These are phyloP conservation scores for Hippasteria phrygiana DNA, from an alignment of 53 echinoderm and acorn worm species.

Conservation along the genomic window DNA sequence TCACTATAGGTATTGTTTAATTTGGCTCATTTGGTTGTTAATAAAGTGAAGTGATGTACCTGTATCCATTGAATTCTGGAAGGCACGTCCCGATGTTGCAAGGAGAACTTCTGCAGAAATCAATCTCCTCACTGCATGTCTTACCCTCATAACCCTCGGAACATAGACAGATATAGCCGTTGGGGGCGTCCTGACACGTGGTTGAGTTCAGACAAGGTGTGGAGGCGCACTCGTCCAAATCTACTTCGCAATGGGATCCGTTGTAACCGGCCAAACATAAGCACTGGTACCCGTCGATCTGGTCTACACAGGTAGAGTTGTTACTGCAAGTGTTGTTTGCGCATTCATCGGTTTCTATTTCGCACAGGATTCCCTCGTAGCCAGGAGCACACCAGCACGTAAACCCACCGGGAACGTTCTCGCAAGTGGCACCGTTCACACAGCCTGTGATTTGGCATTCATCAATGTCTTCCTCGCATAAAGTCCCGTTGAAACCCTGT, in stretches of 20 bases:
- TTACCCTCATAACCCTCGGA: constrained; percentile 31
- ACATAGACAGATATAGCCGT: constrained; percentile 35
- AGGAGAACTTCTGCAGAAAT: constrained; percentile 14
- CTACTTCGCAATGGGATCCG: constrained; percentile 9
- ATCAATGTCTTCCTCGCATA: constrained; percentile 44
- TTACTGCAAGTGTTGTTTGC: background rate
- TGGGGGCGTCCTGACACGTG: constrained; percentile 31
- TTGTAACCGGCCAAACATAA: background rate
- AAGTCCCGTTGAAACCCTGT: constrained; percentile 25
- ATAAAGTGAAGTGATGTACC: background rate
- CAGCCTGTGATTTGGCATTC: constrained; percentile 29
- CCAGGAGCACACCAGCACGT: constrained; percentile 35
- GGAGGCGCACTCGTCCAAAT: constrained; percentile 1
- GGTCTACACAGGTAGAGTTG: background rate
- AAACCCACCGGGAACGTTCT: constrained; percentile 6
- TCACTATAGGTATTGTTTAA: no score
- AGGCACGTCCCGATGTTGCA: constrained; percentile 36
- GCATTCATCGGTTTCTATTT: constrained; percentile 21
- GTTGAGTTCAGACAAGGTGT: constrained; percentile 18
- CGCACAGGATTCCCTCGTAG: constrained; percentile 20
- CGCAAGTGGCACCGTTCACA: constrained; percentile 43
- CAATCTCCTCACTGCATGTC: constrained; percentile 18
- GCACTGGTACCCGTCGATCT: background rate
- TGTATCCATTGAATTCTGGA: constrained; percentile 29
- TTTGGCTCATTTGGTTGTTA: no score